phyloP scores from a whole-genome alignment of 2,888 invertebrate genomes.

The Calameuta pallipes region DNA sequence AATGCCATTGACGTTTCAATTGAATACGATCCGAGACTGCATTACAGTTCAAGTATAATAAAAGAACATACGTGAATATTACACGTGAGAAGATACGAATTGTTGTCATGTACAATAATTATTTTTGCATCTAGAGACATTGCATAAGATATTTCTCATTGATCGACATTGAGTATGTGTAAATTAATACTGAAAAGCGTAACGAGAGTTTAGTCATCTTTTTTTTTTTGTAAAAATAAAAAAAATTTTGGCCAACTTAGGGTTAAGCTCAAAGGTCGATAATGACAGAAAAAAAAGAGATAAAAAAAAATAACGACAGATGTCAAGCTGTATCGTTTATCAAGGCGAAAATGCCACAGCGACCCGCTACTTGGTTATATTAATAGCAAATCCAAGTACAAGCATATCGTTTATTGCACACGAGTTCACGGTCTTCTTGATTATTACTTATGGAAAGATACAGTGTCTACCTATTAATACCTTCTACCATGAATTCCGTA shows the following conservation, averaged over 20 bases:
- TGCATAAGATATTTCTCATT: too few relatives aligned
- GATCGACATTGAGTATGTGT: background rate
- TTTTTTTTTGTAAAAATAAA: background rate
- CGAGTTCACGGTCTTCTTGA: background rate
- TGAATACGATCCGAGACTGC: background rate
- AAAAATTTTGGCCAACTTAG: background rate
- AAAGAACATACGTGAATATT: background rate
- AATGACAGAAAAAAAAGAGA: constrained; percentile 10
- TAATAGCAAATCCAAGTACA: background rate
- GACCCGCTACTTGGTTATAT: background rate
- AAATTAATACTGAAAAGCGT: background rate
- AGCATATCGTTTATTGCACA: background rate
- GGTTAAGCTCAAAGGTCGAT: background rate
- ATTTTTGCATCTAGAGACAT: background rate
- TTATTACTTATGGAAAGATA: background rate
- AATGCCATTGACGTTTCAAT: background rate
- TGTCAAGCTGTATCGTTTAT: constrained; percentile 9
- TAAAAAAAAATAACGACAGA: constrained; percentile 14
- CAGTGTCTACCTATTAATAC: background rate
- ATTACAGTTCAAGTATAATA: background rate
- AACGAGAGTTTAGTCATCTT: background rate
- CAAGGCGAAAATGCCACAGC: background rate
- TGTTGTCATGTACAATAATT: background rate
- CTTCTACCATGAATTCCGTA: background rate
- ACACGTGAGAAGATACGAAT: background rate